phyloP scores from a whole-genome alignment of 2,797 vertebrate species.

The Semaprochilodus insignis region DNA sequence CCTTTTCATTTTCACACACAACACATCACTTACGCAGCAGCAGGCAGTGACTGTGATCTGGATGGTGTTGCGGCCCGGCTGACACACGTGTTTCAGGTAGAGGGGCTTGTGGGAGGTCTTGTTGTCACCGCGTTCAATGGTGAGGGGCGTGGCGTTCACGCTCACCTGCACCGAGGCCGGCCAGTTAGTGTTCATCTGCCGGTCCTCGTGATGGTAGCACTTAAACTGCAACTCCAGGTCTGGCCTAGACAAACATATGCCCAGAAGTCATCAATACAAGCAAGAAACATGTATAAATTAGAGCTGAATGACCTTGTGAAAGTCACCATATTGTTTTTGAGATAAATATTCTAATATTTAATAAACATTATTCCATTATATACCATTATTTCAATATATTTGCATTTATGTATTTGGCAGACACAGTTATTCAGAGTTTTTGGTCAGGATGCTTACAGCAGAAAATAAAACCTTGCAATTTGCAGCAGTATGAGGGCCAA shows the following conservation, averaged over 20 bases:
- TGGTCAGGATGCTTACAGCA: no score
- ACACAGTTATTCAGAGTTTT: no score
- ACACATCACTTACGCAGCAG: constrained; percentile 88
- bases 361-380: no score
- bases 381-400: no score
- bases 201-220: constrained; percentile 96
- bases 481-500: no score
- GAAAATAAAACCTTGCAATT: no score
- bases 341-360: no score
- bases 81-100: constrained; percentile 95
- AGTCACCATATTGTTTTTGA: no score
- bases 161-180: constrained; percentile 94
- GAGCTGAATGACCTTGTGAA: no score
- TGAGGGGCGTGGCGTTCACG: constrained; percentile 88
- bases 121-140: constrained; percentile 94
- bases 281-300: neutral
- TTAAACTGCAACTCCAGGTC: constrained; percentile 97
- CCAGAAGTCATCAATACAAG: neutral
- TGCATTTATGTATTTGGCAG: no score
- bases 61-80: constrained; percentile 95
- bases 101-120: constrained; percentile 97
- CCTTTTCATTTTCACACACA: neutral
- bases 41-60: constrained; percentile 97
- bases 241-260: constrained; percentile 75
- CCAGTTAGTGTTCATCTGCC: constrained; percentile 98